Evolutionary conservation across 2,888 invertebrate species (phyloP).

Genomic region (Philopedon plagiatum): DNA sequence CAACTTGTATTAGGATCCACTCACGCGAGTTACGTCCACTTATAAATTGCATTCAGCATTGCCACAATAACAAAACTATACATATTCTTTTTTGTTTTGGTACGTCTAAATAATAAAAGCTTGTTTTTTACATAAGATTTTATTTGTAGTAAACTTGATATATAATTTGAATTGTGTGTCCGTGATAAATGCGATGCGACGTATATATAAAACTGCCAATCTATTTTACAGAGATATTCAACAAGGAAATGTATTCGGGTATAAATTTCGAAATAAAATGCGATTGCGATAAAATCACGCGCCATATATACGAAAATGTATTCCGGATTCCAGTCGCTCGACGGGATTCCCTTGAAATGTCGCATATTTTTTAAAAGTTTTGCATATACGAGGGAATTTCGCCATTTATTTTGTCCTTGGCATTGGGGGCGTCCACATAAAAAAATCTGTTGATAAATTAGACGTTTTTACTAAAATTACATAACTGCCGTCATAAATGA

Average conservation of each 20-base stretch:
- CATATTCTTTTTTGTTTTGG: too few species aligned
- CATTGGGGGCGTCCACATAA: neutral
- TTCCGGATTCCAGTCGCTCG: conserved; percentile 35
- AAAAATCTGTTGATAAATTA: too few species aligned
- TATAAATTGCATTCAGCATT: too few species aligned
- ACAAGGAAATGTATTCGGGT: conserved; percentile 33
- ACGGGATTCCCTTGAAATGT: conserved; percentile 25
- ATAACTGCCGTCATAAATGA: too few species aligned
- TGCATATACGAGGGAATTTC: neutral
- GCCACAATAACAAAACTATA: too few species aligned
- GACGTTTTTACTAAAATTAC: too few species aligned
- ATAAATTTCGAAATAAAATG: conserved; percentile 47
- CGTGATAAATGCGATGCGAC: conserved; percentile 38
- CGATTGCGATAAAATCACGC: conserved; percentile 39
- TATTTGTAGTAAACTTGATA: conserved; percentile 20
- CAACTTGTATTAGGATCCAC: too few species aligned
- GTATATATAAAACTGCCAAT: conserved; percentile 49
- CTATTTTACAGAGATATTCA: conserved; percentile 42
- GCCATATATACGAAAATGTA: conserved; percentile 39
- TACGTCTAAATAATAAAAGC: too few species aligned
- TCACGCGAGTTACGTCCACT: too few species aligned
- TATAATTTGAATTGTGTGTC: conserved; percentile 32
- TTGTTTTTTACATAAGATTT: conserved; percentile 6
- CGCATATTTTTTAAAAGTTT: conserved; percentile 27
- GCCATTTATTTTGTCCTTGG: neutral